phyloP scores from a whole-genome alignment of 2,113 vertebrate species.

The Cygnus atratus region DNA sequence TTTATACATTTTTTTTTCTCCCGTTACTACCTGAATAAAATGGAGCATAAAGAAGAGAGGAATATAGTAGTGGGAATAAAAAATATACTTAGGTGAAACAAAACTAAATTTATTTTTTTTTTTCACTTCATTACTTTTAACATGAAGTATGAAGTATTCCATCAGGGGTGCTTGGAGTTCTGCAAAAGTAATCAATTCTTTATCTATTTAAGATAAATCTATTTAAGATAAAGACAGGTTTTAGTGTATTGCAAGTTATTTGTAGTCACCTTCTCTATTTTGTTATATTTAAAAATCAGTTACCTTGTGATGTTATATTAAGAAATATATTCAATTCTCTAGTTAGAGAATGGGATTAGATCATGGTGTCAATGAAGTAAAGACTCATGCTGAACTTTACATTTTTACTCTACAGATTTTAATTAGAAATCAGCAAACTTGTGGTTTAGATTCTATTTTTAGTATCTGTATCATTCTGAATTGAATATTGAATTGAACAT shows the following conservation, averaged over 20 bases:
- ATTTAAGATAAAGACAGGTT: neutral
- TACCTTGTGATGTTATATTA: neutral
- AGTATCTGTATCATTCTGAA: neutral
- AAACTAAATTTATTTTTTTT: neutral
- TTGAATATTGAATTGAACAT: neutral
- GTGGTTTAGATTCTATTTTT: neutral
- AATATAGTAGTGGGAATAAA: neutral
- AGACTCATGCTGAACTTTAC: neutral
- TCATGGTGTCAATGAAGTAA: neutral
- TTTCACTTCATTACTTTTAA: neutral
- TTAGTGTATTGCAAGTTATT: neutral
- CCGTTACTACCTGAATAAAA: neutral
- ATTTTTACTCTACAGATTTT: neutral
- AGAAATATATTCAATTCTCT: neutral
- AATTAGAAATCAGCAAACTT: neutral
- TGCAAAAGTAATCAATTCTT: neutral
- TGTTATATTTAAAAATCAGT: neutral
- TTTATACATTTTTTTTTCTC: neutral
- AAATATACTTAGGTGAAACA: neutral
- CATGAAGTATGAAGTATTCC: neutral
- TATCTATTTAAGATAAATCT: neutral
- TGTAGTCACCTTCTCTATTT: neutral
- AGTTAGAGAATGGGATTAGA: neutral
- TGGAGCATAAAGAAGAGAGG: neutral
- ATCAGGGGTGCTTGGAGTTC: rapidly evolving